A percentile compares a stretch with the other conserved stretches of the same genome.
Evolutionary conservation across 2,888 invertebrate species (phyloP).

Genomic region (Alloplasta piceator): DNA sequence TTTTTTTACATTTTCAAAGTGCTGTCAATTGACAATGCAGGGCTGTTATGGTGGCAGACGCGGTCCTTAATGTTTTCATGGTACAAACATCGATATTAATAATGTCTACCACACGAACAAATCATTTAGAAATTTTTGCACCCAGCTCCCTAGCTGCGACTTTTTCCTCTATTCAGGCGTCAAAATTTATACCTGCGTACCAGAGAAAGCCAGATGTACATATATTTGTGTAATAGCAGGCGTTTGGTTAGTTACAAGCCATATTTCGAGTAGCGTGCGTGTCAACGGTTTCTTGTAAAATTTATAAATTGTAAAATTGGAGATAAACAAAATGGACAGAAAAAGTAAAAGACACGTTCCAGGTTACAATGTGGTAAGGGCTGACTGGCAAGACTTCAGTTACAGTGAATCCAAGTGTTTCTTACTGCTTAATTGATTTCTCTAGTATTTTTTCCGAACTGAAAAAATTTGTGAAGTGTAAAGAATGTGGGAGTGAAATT

Average conservation of each 20-base stretch:
- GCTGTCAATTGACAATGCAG: no score
- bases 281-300: conserved; percentile 6
- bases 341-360: conserved; percentile 11
- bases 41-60: no score
- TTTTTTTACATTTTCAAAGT: no score
- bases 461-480: conserved; percentile 26
- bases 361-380: conserved; percentile 10
- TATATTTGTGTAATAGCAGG: conserved; percentile 12
- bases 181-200: conserved; percentile 8
- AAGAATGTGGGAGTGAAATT: conserved; percentile 29
- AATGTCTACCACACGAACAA: no score
- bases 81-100: no score
- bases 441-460: conserved; percentile 29
- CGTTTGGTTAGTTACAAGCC: conserved; percentile 9
- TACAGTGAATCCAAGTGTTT: conserved; percentile 26
- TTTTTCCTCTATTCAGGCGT: conserved; percentile 22
- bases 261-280: conserved; percentile 3
- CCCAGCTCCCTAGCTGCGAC: no score
- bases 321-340: conserved; percentile 23
- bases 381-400: conserved; percentile 17
- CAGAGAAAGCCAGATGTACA: not conserved
- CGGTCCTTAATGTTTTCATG: no score
- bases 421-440: conserved; percentile 14
- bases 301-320: conserved; percentile 22
- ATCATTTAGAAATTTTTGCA: no score